Evolutionary conservation across 2,888 invertebrate species (phyloP).

Genomic region (Ametastegia equiseti): DNA sequence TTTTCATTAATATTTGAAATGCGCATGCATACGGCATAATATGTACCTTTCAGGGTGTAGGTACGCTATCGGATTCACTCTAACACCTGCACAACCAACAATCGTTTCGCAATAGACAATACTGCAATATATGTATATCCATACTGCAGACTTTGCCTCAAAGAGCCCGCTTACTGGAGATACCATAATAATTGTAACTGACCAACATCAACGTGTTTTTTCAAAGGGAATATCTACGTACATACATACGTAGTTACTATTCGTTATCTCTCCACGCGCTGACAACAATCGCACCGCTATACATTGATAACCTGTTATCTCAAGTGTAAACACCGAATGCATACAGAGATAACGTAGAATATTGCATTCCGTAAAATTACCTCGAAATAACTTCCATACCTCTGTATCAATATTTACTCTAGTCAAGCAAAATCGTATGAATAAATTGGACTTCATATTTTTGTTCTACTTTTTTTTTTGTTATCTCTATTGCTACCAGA

Average conservation of each 20-base stretch:
- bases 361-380: neutral
- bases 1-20: conserved; percentile 40
- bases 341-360: neutral
- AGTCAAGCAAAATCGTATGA: neutral
- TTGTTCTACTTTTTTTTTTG: neutral
- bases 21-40: neutral
- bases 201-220: conserved; percentile 36
- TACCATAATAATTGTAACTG: conserved; percentile 38
- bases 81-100: neutral
- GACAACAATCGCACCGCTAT: neutral
- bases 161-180: conserved; percentile 1
- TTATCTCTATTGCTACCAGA: neutral
- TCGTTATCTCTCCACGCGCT: neutral
- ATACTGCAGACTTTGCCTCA: neutral
- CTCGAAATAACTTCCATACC: neutral
- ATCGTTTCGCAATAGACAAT: neutral
- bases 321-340: neutral
- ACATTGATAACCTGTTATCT: conserved; percentile 27
- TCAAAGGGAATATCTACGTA: neutral
- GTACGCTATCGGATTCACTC: neutral
- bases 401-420: neutral
- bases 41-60: neutral
- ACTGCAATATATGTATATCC: neutral
- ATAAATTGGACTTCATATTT: neutral
- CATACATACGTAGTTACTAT: too few relatives aligned